These are phyloP conservation scores for Solea solea DNA, from an alignment of 2,113 vertebrate species.

Conservation along the genomic window DNA sequence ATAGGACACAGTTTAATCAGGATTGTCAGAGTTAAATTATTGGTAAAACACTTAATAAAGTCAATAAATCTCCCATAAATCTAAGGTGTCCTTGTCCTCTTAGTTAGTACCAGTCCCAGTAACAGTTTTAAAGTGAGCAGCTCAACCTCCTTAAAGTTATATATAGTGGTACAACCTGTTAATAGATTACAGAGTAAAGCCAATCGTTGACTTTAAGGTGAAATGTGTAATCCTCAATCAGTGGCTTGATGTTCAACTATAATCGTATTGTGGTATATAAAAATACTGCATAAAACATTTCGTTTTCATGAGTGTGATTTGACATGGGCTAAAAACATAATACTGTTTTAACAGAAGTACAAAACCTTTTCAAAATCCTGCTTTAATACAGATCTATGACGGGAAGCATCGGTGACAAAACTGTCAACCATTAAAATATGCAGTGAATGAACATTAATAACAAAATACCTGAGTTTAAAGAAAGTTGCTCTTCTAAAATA, in stretches of 20 bases:
- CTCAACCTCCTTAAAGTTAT: neutral
- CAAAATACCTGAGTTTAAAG: slow-evolving; percentile 74
- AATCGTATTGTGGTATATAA: slow-evolving; percentile 19
- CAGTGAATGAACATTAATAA: slow-evolving; percentile 33
- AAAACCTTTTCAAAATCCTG: slow-evolving; percentile 1
- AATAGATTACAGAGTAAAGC: neutral
- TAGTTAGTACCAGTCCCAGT: neutral
- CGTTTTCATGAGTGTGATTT: slow-evolving; percentile 23
- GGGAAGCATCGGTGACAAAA: neutral
- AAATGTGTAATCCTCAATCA: slow-evolving; percentile 19
- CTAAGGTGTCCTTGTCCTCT: neutral
- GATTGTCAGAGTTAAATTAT: slow-evolving; percentile 23
- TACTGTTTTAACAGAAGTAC: neutral
- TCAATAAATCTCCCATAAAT: neutral
- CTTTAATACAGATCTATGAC: slow-evolving; percentile 5
- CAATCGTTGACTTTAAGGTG: slow-evolving; percentile 1
- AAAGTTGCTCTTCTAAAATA: slow-evolving; percentile 46
- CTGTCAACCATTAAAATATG: slow-evolving; percentile 1
- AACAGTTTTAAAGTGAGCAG: slow-evolving; percentile 12
- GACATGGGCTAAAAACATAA: neutral
- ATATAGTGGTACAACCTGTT: neutral
- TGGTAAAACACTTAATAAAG: slow-evolving; percentile 24
- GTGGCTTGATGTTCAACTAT: slow-evolving; percentile 18
- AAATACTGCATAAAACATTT: slow-evolving; percentile 33
- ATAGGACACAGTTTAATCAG: slow-evolving; percentile 9